These are phyloP conservation scores for Cheilosia scutellata DNA, from an alignment of 2,888 invertebrate genomes.

Conservation along the genomic window DNA sequence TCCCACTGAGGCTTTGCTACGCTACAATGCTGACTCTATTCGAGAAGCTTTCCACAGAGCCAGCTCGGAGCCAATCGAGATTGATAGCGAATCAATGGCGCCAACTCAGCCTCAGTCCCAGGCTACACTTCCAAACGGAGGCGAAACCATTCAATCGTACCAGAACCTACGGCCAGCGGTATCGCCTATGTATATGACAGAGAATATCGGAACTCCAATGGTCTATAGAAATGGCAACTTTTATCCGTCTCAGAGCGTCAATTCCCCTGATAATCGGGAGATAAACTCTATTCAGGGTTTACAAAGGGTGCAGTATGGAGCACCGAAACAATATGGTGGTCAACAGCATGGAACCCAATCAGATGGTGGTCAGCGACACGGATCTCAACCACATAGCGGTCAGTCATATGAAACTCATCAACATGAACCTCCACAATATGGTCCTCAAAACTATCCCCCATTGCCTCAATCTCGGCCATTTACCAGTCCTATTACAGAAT, in stretches of 20 bases:
- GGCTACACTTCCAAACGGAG: background rate
- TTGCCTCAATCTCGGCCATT: background rate
- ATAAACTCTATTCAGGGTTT: background rate
- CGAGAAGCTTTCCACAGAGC: conserved; percentile 80
- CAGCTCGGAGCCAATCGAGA: conserved; percentile 79
- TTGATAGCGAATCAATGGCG: conserved; percentile 60
- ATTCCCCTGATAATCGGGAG: background rate
- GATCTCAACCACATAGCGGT: background rate
- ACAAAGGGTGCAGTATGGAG: background rate
- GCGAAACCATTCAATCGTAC: background rate
- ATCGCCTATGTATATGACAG: conserved; percentile 6
- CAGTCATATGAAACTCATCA: background rate
- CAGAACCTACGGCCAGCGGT: background rate
- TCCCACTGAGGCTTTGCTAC: conserved; percentile 81
- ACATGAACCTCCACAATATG: background rate
- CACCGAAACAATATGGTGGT: background rate
- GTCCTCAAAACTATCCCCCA: background rate
- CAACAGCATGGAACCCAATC: background rate
- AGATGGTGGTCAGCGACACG: background rate
- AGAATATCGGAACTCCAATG: conserved; percentile 37
- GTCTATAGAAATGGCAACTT: conserved; percentile 33
- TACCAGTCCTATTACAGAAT: background rate
- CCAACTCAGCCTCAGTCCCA: background rate
- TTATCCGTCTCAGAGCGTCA: conserved; percentile 3
- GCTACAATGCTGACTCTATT: conserved; percentile 81